Base-by-base conservation (phyloP, 2,797 vertebrate species). In the Danio tinwini region DNA sequence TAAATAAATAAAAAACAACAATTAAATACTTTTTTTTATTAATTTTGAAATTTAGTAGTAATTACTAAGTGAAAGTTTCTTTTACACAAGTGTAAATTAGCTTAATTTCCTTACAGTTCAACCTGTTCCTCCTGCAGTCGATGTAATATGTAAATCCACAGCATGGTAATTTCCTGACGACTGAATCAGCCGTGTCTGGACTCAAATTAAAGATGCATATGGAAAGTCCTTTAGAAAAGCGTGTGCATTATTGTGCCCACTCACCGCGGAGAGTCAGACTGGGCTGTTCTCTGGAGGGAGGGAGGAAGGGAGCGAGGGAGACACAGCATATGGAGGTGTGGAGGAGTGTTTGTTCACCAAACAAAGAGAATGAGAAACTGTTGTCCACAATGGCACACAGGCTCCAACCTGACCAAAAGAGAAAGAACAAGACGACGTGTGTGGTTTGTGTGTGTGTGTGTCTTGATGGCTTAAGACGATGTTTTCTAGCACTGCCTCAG, bases 141-240 rank as follows among this genome's bases (percentile, higher is more conserved):
- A 69, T 50, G 7, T 8, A 19, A 52, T 56, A 16, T 56, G 42
- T 56, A 72, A 73, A 80, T 80, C 59, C 8, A 12, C 19, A 49
- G 59, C 68, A n/a, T 71, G 58, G 40, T 71, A 45, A 71, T 71
- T 71, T 63, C 58, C 39, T 62, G 50, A 45, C 7, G 5, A 39
- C 40, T 73, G 61, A 73, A 80, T 73, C 78, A 73, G 50, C 69
- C 8, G 7, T 56, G 78, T 80, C 78, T 73, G 78, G 42, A 55
- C 69, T 73, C 14, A 73, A 80, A 80, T 80, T 80, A 80, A 80
- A 80, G 78, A 64, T 73, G 78, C 69, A 80, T 73, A 72, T 64
- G 52, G 19, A 73, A 73, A 56, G 69, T 73, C 59, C 59, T 80
- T 80, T 80, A 73, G 59, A 80, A 80, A 80, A 21, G 47, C n/a